These are phyloP conservation scores for Drosophila funebris DNA, from an alignment of 1,140 invertebrate genomes.

Conservation along the genomic window DNA sequence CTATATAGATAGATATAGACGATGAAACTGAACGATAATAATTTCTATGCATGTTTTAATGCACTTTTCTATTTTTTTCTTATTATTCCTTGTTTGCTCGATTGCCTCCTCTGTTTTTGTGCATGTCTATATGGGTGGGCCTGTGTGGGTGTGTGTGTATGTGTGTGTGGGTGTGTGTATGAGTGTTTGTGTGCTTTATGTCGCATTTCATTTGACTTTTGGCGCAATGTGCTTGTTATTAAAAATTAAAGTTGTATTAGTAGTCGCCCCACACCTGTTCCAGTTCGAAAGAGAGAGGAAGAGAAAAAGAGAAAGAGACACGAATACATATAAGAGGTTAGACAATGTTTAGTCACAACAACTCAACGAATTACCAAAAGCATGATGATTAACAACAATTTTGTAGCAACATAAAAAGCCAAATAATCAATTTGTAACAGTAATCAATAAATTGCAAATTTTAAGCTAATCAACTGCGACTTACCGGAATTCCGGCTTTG, in stretches of 20 bases:
- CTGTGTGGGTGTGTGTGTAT: constrained; percentile 20
- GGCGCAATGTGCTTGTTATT: constrained; percentile 52
- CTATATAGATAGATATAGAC: constrained; percentile 44
- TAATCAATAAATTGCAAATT: constrained; percentile 3
- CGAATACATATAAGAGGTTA: constrained; percentile 60
- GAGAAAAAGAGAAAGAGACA: constrained; percentile 54
- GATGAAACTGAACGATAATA: constrained; percentile 61
- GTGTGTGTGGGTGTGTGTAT: constrained; percentile 13
- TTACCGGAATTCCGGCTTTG: constrained; percentile 91
- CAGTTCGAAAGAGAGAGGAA: constrained; percentile 58
- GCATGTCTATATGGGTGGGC: constrained; percentile 23
- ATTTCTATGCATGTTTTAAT: constrained; percentile 41
- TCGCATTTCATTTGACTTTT: constrained; percentile 47
- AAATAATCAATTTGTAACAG: constrained; percentile 40
- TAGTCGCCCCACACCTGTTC: constrained; percentile 83
- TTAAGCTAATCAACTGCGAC: constrained; percentile 59
- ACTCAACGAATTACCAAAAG: constrained; percentile 30
- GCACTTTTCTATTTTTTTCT: background rate
- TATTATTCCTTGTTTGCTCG: constrained; percentile 1
- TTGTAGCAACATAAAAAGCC: constrained; percentile 60
- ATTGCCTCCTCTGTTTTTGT: constrained; percentile 13
- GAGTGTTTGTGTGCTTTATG: constrained; percentile 25
- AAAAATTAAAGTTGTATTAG: constrained; percentile 74
- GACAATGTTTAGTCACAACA: constrained; percentile 61
- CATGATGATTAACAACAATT: constrained; percentile 41